Evolutionary conservation across 1,140 invertebrate genomes (phyloP).

Genomic region (Drosophila kurseongensis): DNA sequence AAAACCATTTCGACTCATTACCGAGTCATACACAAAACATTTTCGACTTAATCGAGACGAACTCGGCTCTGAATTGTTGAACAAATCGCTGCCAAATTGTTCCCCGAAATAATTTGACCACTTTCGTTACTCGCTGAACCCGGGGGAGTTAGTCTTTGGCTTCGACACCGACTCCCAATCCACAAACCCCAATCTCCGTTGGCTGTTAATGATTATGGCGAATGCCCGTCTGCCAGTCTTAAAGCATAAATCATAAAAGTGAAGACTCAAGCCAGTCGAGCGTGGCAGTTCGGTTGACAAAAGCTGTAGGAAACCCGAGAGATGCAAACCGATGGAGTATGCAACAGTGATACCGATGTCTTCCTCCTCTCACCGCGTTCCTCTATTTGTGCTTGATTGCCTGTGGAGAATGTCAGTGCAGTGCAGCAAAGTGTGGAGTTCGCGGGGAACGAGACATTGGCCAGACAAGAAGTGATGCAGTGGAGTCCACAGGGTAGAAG

Average conservation of each 20-base stretch:
- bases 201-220: conserved; percentile 60
- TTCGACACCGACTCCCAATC: not conserved
- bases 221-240: conserved; percentile 36
- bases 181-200: conserved; percentile 17
- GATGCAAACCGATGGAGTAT: conserved; percentile 58
- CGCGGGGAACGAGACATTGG: conserved; percentile 10
- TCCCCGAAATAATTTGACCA: conserved; percentile 47
- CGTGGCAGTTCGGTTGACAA: conserved; percentile 67
- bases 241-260: conserved; percentile 69
- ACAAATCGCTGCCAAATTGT: conserved; percentile 54
- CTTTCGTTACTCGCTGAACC: conserved; percentile 34
- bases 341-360: conserved; percentile 8
- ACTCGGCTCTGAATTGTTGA: conserved; percentile 42
- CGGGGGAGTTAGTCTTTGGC: conserved; percentile 1
- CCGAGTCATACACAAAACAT: conserved; percentile 49
- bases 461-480: conserved; percentile 13
- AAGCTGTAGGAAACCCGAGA: conserved; percentile 62
- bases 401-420: conserved; percentile 67
- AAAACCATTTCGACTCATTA: conserved; percentile 54
- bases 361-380: conserved; percentile 21
- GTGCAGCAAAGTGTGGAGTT: conserved; percentile 47
- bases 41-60: conserved; percentile 55
- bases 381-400: conserved; percentile 69
- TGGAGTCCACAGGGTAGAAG: not conserved
- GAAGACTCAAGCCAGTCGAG: conserved; percentile 53